Percentiles rank a stretch among this genome's conserved stretches.
phyloP scores from a whole-genome alignment of 2,113 vertebrate species.

The Melanocharis versteri region DNA sequence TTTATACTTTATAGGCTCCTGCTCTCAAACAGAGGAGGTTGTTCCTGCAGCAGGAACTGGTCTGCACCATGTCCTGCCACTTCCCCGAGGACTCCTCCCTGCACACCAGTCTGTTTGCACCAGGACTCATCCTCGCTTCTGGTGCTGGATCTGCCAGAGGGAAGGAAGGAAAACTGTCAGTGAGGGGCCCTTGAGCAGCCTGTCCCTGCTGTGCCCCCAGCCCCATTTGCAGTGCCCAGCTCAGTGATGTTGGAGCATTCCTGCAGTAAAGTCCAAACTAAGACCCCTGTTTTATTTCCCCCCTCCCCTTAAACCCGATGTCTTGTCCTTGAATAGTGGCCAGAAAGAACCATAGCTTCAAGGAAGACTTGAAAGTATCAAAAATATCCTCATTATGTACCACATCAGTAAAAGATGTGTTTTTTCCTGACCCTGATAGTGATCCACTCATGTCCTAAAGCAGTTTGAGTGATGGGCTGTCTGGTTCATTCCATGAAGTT shows the following conservation, averaged over 20 bases:
- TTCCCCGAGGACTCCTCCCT: neutral
- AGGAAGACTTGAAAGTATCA: neutral
- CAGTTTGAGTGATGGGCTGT: neutral
- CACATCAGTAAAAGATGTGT: neutral
- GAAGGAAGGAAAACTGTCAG: neutral
- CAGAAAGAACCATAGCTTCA: neutral
- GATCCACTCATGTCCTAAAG: neutral
- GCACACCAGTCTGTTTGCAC: fast-evolving
- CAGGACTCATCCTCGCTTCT: neutral
- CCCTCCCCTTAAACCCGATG: neutral
- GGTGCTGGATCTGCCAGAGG: neutral
- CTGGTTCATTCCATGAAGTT: neutral
- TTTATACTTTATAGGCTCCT: slow-evolving; percentile 45
- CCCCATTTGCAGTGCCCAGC: fast-evolving
- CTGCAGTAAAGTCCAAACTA: neutral
- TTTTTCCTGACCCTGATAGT: neutral
- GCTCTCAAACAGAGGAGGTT: neutral
- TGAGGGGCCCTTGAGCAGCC: neutral
- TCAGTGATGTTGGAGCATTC: neutral
- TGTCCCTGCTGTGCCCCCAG: neutral
- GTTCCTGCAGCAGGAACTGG: neutral
- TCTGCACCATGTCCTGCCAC: neutral
- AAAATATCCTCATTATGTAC: neutral
- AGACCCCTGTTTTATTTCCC: neutral
- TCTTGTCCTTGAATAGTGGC: neutral